Evolutionary conservation across 2,797 vertebrate species (phyloP), one percentile per base, ranked within the genome.

Genomic region (Sebastes taczanowskii): DNA sequence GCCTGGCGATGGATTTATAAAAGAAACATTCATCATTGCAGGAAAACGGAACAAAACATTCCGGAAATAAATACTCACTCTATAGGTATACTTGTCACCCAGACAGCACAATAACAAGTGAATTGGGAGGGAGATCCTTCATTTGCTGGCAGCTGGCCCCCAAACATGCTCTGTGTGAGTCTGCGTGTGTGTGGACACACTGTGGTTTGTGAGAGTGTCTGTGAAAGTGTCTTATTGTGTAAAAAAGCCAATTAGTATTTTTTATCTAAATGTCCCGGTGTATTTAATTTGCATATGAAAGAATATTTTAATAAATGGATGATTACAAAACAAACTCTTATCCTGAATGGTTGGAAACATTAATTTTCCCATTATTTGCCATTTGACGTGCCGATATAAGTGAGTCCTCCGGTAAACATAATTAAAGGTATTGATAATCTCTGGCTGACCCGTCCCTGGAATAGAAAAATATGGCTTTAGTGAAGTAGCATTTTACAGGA

Each of bases 11-110:
- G 96, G 96, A 96, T 96, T 96, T 96, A 96, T 96, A 96, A 96
- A 96, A 96, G 96, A 96, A 96, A 96, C 96, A 96, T 96, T 95
- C 96, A 96, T 96, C 96, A 96, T 96, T 93, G 97, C 97, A 97
- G 97, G 97, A 98, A 99, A 98, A 99, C 97, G 97, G 97, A 98
- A 97, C 97, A 97, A 97, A 98, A 98, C 96, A 96, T 97, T 97
- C 96, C 94, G 96, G 97, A 98, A 96, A 96, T 96, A 96, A 96
- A 96, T 96, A 96, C 96, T 96, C 93, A 95, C 94, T 95, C 95
- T 96, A 96, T 96, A 96, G 95, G 96, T 96, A 96, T 95, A 96
- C 96, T 96, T 96, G 96, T 96, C 96, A 96, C 94, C 93, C 92
- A 90, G 96, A 96, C 96, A 96, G 96, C 95, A 95, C 95, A 95